Percentiles rank a stretch among this genome's conserved stretches.
Conservation (phyloP, 2,797 vertebrate genomes). For the Myotis myotis region DNA sequence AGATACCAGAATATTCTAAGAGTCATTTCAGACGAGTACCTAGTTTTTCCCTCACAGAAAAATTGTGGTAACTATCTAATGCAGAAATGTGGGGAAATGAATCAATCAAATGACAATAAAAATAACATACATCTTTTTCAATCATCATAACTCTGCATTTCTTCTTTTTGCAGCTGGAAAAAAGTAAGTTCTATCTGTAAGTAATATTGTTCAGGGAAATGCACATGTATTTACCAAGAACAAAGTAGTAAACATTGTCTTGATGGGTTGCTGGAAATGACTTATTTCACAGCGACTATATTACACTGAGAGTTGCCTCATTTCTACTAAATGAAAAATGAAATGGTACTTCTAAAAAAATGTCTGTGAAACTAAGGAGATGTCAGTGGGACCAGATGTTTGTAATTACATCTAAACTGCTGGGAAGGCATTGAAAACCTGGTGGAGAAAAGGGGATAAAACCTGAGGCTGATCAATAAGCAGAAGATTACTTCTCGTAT, state of each 20-base stretch:
- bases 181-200: slow-evolving; percentile 1
- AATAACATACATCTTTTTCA: not conserved
- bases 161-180: not conserved
- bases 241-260: slow-evolving; percentile 50
- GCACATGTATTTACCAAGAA: slow-evolving; percentile 48
- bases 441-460: slow-evolving; percentile 35
- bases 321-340: slow-evolving; percentile 75
- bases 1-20: not conserved
- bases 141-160: not conserved
- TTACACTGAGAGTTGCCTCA: slow-evolving; percentile 61
- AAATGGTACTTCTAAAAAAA: slow-evolving; percentile 68
- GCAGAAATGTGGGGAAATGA: not conserved
- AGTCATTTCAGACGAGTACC: not conserved
- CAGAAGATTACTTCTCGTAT: slow-evolving; percentile 26
- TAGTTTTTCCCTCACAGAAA: not conserved
- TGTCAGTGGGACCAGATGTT: slow-evolving; percentile 74
- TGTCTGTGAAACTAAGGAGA: slow-evolving; percentile 67
- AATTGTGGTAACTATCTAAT: not conserved
- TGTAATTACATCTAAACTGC: slow-evolving; percentile 72
- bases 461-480: slow-evolving; percentile 35
- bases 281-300: slow-evolving; percentile 59
- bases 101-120: not conserved
- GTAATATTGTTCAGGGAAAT: not conserved
- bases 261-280: slow-evolving; percentile 60
- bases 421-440: not conserved